Percentiles rank a stretch among this genome's conserved stretches.
Evolutionary conservation across 2,888 invertebrate species (phyloP).

Genomic region (Exocentrus adspersus): DNA sequence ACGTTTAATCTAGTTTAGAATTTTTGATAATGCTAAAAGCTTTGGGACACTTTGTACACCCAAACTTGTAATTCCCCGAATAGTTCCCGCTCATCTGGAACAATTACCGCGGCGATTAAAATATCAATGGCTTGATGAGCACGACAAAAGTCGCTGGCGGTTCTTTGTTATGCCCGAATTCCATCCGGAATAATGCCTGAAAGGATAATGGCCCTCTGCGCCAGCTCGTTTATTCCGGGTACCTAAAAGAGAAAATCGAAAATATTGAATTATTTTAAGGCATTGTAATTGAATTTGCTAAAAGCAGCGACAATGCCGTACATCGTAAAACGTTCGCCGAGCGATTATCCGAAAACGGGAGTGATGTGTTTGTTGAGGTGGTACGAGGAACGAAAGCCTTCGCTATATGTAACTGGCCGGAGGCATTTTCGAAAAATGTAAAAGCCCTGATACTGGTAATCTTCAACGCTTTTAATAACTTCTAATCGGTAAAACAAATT

Average conservation of each 20-base stretch:
- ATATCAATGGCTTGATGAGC: conserved; percentile 1
- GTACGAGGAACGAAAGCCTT: conserved; percentile 20
- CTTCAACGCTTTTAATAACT: no score
- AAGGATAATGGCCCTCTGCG: conserved; percentile 19
- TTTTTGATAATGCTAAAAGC: no score
- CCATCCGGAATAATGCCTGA: conserved; percentile 9
- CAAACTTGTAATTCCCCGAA: neutral
- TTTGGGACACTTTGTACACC: neutral
- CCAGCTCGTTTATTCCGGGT: conserved; percentile 8
- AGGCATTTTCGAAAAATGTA: neutral
- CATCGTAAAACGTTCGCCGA: conserved; percentile 38
- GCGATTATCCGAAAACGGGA: conserved; percentile 40
- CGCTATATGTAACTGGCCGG: conserved; percentile 11
- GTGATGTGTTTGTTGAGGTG: conserved; percentile 39
- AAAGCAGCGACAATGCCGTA: conserved; percentile 27
- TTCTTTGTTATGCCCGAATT: conserved; percentile 21
- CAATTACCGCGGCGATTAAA: conserved; percentile 10
- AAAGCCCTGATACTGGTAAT: neutral
- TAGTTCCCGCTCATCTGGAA: neutral
- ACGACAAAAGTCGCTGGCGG: conserved; percentile 6
- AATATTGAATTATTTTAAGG: conserved; percentile 31
- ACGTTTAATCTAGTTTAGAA: no score
- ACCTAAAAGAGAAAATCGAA: conserved; percentile 24
- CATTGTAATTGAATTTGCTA: conserved; percentile 37
- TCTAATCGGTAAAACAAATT: no score